Evolutionary conservation across 2,113 vertebrate species (phyloP).

Genomic region (Leptodactylus fuscus): DNA sequence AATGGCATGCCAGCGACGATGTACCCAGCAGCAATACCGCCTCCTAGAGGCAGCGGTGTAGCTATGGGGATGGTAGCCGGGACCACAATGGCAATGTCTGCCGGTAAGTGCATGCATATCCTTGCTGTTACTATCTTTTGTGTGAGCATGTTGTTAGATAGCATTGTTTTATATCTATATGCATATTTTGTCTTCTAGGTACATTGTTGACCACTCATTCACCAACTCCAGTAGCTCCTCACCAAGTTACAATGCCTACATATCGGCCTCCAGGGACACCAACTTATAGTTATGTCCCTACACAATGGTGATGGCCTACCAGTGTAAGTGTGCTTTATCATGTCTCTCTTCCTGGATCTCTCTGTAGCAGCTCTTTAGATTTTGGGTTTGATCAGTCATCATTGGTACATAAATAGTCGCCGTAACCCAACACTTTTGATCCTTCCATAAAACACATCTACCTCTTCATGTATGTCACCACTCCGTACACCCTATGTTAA

Average conservation of each 20-base stretch:
- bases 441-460: no score
- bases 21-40: constrained; percentile 86
- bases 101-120: constrained; percentile 76
- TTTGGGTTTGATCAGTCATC: background rate
- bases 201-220: constrained; percentile 95
- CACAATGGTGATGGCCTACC: constrained; percentile 91
- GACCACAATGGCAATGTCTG: constrained; percentile 99
- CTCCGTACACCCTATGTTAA: no score
- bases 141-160: no score
- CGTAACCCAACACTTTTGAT: no score
- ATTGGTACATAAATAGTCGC: no score
- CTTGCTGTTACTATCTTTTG: background rate
- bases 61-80: constrained; percentile 98
- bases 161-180: background rate
- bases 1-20: constrained; percentile 96
- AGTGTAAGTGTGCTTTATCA: constrained; percentile 74
- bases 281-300: constrained; percentile 97
- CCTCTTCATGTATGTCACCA: no score
- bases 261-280: constrained; percentile 92
- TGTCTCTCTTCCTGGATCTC: background rate
- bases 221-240: constrained; percentile 88
- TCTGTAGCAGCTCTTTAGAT: background rate
- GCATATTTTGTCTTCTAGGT: constrained; percentile 69
- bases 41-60: constrained; percentile 84
- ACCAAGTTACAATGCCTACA: constrained; percentile 92